Conservation (phyloP, 2,797 vertebrate species). For the Taeniopygia guttata region DNA sequence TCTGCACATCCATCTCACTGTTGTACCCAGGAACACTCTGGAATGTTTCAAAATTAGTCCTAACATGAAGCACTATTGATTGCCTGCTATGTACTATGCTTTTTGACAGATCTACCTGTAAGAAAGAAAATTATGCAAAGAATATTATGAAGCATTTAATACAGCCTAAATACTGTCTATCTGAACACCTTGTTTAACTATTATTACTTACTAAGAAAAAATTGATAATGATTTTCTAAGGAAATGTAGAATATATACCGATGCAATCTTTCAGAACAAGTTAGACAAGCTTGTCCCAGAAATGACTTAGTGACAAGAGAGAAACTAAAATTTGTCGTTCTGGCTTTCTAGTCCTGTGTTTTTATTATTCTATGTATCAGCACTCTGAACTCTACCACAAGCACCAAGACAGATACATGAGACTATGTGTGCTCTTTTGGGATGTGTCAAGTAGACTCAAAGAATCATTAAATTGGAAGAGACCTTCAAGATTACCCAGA, state of each 20-base stretch:
- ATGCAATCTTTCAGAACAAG: neutral
- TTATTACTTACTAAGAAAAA: neutral
- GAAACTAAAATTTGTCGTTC: neutral
- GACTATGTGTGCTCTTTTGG: neutral
- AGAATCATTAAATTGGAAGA: neutral
- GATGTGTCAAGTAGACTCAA: neutral
- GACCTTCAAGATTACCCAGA: neutral
- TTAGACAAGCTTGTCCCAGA: neutral
- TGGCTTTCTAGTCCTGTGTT: neutral
- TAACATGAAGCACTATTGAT: neutral
- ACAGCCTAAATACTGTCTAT: neutral
- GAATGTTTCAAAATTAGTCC: neutral
- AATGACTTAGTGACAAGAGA: neutral
- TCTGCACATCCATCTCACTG: fast-evolving
- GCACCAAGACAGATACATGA: neutral
- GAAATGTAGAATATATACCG: neutral
- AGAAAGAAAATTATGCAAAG: neutral
- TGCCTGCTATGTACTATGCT: neutral
- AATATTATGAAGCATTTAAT: neutral
- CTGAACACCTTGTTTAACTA: neutral
- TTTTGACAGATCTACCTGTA: neutral
- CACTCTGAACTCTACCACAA: neutral
- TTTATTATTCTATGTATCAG: neutral
- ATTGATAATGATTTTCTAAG: neutral
- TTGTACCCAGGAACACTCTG: neutral